phyloP scores from a whole-genome alignment of 2,888 invertebrate species.

The Nomada fabriciana region DNA sequence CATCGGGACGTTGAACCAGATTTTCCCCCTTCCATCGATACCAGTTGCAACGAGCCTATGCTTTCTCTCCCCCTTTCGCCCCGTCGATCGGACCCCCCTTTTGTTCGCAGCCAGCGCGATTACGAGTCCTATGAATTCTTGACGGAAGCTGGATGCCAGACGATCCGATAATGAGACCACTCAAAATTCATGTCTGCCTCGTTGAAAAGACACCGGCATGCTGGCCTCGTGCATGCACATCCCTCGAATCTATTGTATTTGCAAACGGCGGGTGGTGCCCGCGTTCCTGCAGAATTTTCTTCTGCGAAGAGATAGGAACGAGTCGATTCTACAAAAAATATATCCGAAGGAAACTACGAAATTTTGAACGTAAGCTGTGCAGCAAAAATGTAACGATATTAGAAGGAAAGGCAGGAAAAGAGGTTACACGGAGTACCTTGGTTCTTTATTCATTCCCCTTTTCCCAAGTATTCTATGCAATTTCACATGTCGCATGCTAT shows the following conservation, averaged over 20 bases:
- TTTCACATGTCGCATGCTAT: not conserved
- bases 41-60: slow-evolving; percentile 50
- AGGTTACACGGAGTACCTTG: not conserved
- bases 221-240: slow-evolving; percentile 30
- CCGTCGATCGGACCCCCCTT: slow-evolving; percentile 49
- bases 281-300: slow-evolving; percentile 27
- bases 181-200: slow-evolving; percentile 61
- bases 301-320: not conserved
- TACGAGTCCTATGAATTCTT: slow-evolving; percentile 66
- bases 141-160: slow-evolving; percentile 63
- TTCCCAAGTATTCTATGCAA: not conserved
- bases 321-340: not conserved
- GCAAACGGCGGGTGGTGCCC: slow-evolving; percentile 35
- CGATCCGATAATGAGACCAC: slow-evolving; percentile 64
- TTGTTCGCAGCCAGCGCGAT: slow-evolving; percentile 52
- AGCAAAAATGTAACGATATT: slow-evolving; percentile 3
- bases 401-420: not conserved
- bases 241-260: slow-evolving; percentile 57
- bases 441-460: not conserved
- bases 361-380: not conserved
- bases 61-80: slow-evolving; percentile 34
- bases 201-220: slow-evolving; percentile 49
- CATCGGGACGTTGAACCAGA: slow-evolving; percentile 69
- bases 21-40: slow-evolving; percentile 55
- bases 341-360: not conserved